Evolutionary conservation across 2,888 invertebrate genomes (phyloP).

Genomic region (Cantharis lateralis): DNA sequence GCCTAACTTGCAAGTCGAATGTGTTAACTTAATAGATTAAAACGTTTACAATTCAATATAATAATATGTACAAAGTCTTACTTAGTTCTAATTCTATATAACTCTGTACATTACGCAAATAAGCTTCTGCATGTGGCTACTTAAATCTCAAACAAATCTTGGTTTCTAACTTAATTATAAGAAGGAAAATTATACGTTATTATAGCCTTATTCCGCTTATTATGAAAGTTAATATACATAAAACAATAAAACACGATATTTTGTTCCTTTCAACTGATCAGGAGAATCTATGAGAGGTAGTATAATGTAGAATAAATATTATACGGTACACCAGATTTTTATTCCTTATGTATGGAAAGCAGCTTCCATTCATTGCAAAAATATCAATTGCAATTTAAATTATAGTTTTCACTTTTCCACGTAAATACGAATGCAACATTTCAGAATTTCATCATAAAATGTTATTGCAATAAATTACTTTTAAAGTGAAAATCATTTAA

Average conservation of each 20-base stretch:
- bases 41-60: slow-evolving; percentile 17
- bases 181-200: neutral
- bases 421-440: neutral
- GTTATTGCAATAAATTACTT: neutral
- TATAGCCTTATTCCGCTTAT: neutral
- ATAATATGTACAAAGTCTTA: neutral
- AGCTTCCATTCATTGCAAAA: neutral
- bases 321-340: no score
- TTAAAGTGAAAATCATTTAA: neutral
- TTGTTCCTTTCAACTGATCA: no score
- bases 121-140: slow-evolving; percentile 10
- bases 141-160: neutral
- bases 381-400: neutral
- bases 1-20: slow-evolving; percentile 10
- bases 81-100: slow-evolving; percentile 3
- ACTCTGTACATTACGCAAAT: slow-evolving; percentile 14
- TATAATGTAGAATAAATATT: no score
- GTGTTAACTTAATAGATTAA: slow-evolving; percentile 26
- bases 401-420: neutral
- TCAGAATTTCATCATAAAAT: neutral
- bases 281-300: no score
- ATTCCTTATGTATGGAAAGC: no score
- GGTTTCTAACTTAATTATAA: neutral
- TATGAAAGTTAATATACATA: no score
- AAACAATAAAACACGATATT: no score